Percentiles rank a stretch among this genome's conserved stretches.
Evolutionary conservation across 2,797 vertebrate species (phyloP).

Genomic region (Alectoris magna): DNA sequence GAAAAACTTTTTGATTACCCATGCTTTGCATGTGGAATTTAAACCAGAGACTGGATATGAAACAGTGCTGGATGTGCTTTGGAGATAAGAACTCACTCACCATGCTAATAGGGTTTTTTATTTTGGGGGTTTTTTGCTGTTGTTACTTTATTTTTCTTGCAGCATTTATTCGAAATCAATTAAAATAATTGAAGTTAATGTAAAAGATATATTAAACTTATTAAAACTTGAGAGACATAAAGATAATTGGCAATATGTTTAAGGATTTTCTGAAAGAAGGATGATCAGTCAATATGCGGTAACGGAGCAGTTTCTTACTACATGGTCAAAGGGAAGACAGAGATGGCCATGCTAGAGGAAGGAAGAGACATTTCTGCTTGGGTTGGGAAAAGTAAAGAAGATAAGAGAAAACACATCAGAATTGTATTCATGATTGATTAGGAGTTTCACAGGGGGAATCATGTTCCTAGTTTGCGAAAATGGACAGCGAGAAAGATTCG

Average conservation of each 20-base stretch:
- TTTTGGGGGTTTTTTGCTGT: background rate
- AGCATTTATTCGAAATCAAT: conserved; percentile 1
- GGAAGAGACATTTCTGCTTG: background rate
- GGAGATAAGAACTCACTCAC: conserved; percentile 38
- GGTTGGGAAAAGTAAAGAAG: background rate
- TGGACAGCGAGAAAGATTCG: background rate
- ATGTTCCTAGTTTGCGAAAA: background rate
- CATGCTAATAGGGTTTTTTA: background rate
- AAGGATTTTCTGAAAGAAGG: background rate
- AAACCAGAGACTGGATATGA: conserved; percentile 15
- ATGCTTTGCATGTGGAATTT: conserved; percentile 60
- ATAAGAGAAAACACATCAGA: background rate
- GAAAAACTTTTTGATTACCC: conserved; percentile 60
- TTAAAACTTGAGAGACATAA: background rate
- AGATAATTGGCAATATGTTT: background rate
- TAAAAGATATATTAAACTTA: background rate
- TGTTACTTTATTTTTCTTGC: background rate
- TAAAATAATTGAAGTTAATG: conserved; percentile 26
- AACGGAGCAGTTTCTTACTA: background rate
- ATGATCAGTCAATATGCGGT: background rate
- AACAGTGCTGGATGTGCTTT: conserved; percentile 45
- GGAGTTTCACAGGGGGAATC: background rate
- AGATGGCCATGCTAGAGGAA: background rate
- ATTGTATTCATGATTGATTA: background rate
- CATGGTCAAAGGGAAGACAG: background rate